These are phyloP conservation scores for Drosophila cyrtoloma DNA, from an alignment of 2,888 invertebrate species.

Conservation along the genomic window DNA sequence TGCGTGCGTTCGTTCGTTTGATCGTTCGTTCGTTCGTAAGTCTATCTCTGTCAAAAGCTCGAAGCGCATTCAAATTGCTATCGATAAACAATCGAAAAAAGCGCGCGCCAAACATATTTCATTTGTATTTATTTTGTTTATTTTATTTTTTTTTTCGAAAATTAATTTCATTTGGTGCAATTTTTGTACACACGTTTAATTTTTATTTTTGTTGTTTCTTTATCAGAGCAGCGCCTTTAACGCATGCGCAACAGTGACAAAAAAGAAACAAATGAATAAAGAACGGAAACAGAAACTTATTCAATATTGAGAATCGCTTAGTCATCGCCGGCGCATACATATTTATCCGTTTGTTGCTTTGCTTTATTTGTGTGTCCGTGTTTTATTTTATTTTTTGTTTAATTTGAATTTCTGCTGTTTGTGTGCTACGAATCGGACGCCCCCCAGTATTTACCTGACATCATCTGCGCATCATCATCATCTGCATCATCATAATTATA, in stretches of 20 bases:
- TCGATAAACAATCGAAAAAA: conserved; percentile 34
- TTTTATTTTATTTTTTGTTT: background rate
- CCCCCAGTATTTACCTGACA: conserved; percentile 56
- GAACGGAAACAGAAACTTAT: conserved; percentile 34
- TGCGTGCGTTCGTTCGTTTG: conserved; percentile 9
- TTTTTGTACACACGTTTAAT: conserved; percentile 3
- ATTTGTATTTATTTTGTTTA: conserved; percentile 2
- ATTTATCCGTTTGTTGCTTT: conserved; percentile 7
- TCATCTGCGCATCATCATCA: conserved; percentile 46
- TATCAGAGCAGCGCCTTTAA: conserved; percentile 25
- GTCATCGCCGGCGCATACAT: conserved; percentile 37
- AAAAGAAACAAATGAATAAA: conserved; percentile 3
- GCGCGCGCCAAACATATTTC: conserved; percentile 49
- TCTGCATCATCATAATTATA: conserved; percentile 21
- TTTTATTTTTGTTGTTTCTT: background rate
- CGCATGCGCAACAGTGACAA: conserved; percentile 40
- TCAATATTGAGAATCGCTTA: conserved; percentile 29
- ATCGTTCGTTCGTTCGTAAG: conserved; percentile 4
- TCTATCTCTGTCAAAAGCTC: conserved; percentile 13
- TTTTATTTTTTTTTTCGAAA: conserved; percentile 2
- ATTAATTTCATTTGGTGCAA: conserved; percentile 5
- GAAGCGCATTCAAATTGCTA: conserved; percentile 19
- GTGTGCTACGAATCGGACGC: conserved; percentile 29
- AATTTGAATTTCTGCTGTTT: conserved; percentile 8
- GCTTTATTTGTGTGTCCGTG: conserved; percentile 1